Evolutionary conservation across 2,797 vertebrate species (phyloP), one percentile per base, ranked within the genome.

Genomic region (Carduelis carduelis): DNA sequence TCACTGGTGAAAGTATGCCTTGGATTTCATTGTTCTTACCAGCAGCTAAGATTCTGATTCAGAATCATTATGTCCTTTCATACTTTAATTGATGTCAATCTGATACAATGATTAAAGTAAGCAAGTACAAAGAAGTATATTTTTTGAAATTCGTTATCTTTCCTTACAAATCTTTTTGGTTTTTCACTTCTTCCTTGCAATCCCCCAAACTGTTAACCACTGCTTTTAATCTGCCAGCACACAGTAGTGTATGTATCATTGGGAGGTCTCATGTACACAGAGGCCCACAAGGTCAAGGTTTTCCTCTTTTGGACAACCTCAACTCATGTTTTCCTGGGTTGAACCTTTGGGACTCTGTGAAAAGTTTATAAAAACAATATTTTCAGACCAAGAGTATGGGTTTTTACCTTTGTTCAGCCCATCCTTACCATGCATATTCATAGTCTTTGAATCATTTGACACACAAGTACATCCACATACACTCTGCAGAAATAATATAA

Each of bases 241-340:
- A 56, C 13, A 11, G 8, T 46, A 53, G 4, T 32, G 5, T 9
- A 4, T 20, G 3, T 30, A 35, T 2, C 2, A 6, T 24, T 22
- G 4, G 30, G 37, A 53, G 9, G 3, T 15, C 2, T 3, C 3
- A 3, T 5, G 18, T 2, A 1, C 26, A n/a, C 0, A 34, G 22
- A 56, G 9, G 12, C 28, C 22, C 6, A 3, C 2, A 3, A 46
- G 12, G 12, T 11, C 3, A 3, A 41, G 8, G 11, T 6, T 35
- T 28, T 37, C 15, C 21, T 39, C 21, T 1, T 53, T 66, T 43
- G 44, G 35, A 50, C 8, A 64, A 22, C 28, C 26, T 20, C 1
- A 19, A 14, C 4, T 76, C 14, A 2, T 2, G 2, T 5, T 87
- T 71, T 68, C 20, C 60, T 56, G 28, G 5, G 20, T 34, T 52